Evolutionary conservation across 2,888 invertebrate species (phyloP).

Genomic region (Meteorus colon): DNA sequence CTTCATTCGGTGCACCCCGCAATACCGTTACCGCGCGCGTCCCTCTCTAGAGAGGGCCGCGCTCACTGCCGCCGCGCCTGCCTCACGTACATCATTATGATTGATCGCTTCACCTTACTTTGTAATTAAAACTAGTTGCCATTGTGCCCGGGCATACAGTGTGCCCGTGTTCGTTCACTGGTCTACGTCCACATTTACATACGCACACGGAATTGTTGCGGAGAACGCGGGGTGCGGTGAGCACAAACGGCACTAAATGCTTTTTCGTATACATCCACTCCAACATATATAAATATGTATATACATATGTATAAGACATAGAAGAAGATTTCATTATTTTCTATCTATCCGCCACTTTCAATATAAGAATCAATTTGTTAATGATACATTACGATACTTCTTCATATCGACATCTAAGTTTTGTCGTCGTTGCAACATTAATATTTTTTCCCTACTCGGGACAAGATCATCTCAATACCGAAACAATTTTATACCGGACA

Average conservation of each 20-base stretch:
- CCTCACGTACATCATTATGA: conserved; percentile 74
- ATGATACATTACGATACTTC: no score
- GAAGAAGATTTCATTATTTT: no score
- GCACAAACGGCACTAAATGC: background rate
- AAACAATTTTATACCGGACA: background rate
- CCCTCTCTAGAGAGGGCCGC: conserved; percentile 32
- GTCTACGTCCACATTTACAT: conserved; percentile 50
- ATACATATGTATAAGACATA: background rate
- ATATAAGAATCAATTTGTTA: no score
- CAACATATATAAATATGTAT: background rate
- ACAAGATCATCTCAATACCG: background rate
- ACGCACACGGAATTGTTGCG: conserved; percentile 38
- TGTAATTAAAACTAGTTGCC: conserved; percentile 75
- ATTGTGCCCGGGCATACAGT: conserved; percentile 69
- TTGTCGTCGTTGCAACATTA: no score
- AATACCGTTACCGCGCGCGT: conserved; percentile 17
- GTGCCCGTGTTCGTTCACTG: conserved; percentile 59
- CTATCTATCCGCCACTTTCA: no score
- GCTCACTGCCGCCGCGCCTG: conserved; percentile 63
- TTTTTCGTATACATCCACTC: conserved; percentile 13
- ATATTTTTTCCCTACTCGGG: no score
- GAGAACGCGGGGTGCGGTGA: background rate
- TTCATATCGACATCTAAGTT: no score
- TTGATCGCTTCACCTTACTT: conserved; percentile 74
- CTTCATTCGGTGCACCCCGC: conserved; percentile 24